Evolutionary conservation across 1,140 invertebrate genomes (phyloP), one percentile per base, ranked within the genome.

Genomic region (Matsumurasca onukii): DNA sequence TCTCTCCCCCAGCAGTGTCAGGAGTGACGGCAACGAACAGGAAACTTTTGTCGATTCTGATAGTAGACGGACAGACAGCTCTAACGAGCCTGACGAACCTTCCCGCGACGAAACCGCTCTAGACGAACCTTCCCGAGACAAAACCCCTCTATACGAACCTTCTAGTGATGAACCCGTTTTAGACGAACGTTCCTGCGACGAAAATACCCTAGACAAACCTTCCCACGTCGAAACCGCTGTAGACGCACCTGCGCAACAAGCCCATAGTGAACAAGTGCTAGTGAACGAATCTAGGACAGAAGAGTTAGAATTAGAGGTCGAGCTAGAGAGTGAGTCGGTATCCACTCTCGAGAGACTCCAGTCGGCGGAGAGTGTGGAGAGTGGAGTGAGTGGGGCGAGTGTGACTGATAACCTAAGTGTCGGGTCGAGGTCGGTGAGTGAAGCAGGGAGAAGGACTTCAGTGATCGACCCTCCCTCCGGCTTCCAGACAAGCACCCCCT

Each of bases 31-130:
- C 3, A 68, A 68, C 55, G 61, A 63, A n/a, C 17, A n/a, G 2
- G 67, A 68, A 25, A 63, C 67, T 1, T 68, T 68, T 27, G 67
- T 63, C 39, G 67, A 68, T 39, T 48, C 27, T 12, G 67, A 68
- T 1, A 59, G 61, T 25, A 30, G 25, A 31, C 59, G 59, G 30
- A 68, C 67, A 9, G 66, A 61, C 31, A 57, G 67, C 51, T n/a
- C 25, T 59, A 39, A 9, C 34, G 34, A 17, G 17, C 34, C n/a
- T n/a, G 34, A 68, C 22, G 29, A 59, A 63, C 31, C 45, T 5
- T 59, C 31, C 0, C 57, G 49, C 22, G 31, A 39, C 34, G 34
- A 39, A 9, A 39, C 5, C 5, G 34, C 5, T 9, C 34, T 17
- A 1, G 67, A 68, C n/a, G 66, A 67, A 39, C 34, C 34, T 5